Evolutionary conservation across 2,797 vertebrate genomes (phyloP).

Genomic region (Helicolenus hilgendorfi): DNA sequence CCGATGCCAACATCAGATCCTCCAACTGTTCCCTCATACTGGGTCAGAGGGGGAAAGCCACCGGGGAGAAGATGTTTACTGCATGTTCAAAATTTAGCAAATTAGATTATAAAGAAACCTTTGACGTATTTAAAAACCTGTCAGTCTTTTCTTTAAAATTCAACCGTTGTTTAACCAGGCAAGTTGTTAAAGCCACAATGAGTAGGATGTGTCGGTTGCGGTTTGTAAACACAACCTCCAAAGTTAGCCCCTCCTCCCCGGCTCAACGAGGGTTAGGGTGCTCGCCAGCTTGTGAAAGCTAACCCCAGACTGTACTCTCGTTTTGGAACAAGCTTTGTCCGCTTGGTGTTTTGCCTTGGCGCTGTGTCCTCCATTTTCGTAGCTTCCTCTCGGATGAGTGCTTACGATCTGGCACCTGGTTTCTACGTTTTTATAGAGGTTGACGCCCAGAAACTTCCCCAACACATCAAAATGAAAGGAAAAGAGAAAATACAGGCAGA

Average conservation of each 20-base stretch:
- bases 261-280: background rate
- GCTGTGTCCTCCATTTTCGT: background rate
- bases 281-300: background rate
- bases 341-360: background rate
- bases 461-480: no score
- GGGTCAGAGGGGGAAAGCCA: conserved; percentile 11
- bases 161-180: background rate
- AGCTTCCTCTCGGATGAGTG: background rate
- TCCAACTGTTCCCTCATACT: conserved; percentile 20
- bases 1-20: conserved; percentile 38
- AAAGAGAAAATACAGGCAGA: no score
- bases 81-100: background rate
- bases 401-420: background rate
- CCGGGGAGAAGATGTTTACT: background rate
- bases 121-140: background rate
- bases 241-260: background rate
- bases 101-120: background rate
- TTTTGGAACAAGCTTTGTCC: background rate
- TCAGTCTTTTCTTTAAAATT: background rate
- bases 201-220: no score
- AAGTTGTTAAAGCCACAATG: background rate
- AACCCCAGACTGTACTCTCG: background rate
- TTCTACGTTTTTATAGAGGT: background rate
- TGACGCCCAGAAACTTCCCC: background rate
- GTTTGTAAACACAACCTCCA: no score